phyloP scores from a whole-genome alignment of 2,113 vertebrate genomes.

The Sebastes fasciatus region DNA sequence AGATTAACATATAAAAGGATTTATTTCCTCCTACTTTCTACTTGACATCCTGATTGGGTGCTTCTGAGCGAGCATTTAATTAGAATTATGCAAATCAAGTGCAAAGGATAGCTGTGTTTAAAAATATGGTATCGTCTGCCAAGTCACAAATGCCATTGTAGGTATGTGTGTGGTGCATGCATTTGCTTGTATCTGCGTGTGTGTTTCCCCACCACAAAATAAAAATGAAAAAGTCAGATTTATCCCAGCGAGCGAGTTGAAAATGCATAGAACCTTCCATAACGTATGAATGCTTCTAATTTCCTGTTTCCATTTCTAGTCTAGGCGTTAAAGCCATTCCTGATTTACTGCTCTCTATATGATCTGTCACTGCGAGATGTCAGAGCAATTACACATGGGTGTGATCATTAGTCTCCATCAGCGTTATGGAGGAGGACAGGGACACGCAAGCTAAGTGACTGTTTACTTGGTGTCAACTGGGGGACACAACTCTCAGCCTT shows the following conservation, averaged over 20 bases:
- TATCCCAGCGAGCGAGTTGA: background rate
- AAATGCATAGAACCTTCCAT: background rate
- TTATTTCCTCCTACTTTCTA: constrained; percentile 60
- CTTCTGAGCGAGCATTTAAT: constrained; percentile 71
- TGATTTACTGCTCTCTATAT: constrained; percentile 39
- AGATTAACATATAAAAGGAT: constrained; percentile 75
- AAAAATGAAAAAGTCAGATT: constrained; percentile 20
- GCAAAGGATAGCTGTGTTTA: constrained; percentile 52
- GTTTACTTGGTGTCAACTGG: constrained; percentile 68
- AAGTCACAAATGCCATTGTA: constrained; percentile 20
- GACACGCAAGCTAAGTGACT: constrained; percentile 65
- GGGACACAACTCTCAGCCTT: constrained; percentile 59
- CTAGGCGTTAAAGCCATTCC: constrained; percentile 13
- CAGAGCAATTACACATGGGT: constrained; percentile 66
- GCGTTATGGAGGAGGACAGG: constrained; percentile 55
- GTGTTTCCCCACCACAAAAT: background rate
- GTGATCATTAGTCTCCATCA: constrained; percentile 71
- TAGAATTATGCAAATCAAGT: constrained; percentile 76
- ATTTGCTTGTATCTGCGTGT: background rate
- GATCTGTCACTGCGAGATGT: constrained; percentile 54
- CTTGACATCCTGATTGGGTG: constrained; percentile 60
- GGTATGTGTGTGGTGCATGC: constrained; percentile 14
- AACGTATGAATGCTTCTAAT: constrained; percentile 38
- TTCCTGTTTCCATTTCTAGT: constrained; percentile 40
- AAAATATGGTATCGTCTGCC: constrained; percentile 31